Evolutionary conservation across 2,797 vertebrate genomes (phyloP).

Genomic region (Neosalanx taihuensis): DNA sequence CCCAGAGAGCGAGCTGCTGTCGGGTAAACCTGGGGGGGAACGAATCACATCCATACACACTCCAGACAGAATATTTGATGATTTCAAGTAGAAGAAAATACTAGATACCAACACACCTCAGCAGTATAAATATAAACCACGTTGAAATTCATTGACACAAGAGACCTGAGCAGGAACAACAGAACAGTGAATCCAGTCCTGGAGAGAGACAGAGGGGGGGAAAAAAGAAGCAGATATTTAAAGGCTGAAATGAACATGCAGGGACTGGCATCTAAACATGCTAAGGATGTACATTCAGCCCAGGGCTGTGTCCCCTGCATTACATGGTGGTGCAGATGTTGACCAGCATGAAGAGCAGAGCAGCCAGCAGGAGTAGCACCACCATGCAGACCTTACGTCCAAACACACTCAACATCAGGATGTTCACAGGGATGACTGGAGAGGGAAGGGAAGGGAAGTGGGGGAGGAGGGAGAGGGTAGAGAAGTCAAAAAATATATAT

Average conservation of each 20-base stretch:
- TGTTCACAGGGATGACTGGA: constrained; percentile 88
- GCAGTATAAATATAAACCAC: constrained; percentile 96
- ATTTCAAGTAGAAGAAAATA: not conserved
- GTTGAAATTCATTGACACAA: constrained; percentile 93
- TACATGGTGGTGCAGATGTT: constrained; percentile 91
- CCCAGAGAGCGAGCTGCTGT: constrained; percentile 84
- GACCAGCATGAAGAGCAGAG: constrained; percentile 84
- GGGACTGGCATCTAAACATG: too few relatives aligned
- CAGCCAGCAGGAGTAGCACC: constrained; percentile 79
- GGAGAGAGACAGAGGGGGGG: constrained; percentile 19
- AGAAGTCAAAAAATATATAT: not conserved
- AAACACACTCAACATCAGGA: constrained; percentile 80
- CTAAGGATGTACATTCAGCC: too few relatives aligned
- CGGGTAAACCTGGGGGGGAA: constrained; percentile 84
- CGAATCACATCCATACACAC: not conserved
- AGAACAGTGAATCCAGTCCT: constrained; percentile 81
- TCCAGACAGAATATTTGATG: not conserved
- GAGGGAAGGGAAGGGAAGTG: constrained; percentile 14
- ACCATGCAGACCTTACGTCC: constrained; percentile 80
- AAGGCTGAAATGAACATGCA: not conserved
- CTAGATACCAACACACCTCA: constrained; percentile 76
- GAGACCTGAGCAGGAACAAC: constrained; percentile 86
- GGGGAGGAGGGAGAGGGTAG: not conserved
- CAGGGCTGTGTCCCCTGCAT: not conserved
- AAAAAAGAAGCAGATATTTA: not conserved